Conservation (phyloP, 1,140 invertebrate genomes). For the Cotesia vestalis region DNA sequence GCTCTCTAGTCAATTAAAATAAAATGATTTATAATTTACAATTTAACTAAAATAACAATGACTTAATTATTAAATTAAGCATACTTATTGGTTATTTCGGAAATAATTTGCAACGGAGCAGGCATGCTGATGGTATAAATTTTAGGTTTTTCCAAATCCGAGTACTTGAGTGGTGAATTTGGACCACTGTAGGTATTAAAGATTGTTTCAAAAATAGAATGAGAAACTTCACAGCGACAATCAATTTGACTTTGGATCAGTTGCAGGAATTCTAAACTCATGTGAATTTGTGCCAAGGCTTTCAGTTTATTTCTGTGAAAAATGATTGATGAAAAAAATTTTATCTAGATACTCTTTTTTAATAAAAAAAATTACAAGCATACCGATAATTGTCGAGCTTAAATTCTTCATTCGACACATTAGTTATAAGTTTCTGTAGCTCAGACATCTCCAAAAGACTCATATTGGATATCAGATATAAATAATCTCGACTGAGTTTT, state of each 20-base stretch:
- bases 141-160: constrained; percentile 41
- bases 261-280: constrained; percentile 56
- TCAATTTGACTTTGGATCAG: constrained; percentile 52
- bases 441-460: constrained; percentile 47
- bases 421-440: constrained; percentile 45
- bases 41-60: constrained; percentile 12
- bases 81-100: constrained; percentile 49
- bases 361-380: constrained; percentile 8
- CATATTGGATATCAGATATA: constrained; percentile 48
- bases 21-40: constrained; percentile 14
- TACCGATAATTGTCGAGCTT: constrained; percentile 47
- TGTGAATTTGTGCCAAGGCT: constrained; percentile 52
- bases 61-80: constrained; percentile 22
- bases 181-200: constrained; percentile 47
- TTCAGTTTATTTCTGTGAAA: constrained; percentile 48
- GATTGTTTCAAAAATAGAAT: constrained; percentile 45
- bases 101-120: constrained; percentile 42
- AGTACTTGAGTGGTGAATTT: constrained; percentile 47
- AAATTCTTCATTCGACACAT: constrained; percentile 42
- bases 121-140: constrained; percentile 47
- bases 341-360: too few relatives aligned
- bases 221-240: constrained; percentile 49
- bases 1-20: constrained; percentile 41
- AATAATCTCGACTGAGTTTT: constrained; percentile 57
- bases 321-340: not conserved